These are phyloP conservation scores for Caranx ignobilis DNA, from an alignment of 2,113 vertebrate genomes.

Conservation along the genomic window DNA sequence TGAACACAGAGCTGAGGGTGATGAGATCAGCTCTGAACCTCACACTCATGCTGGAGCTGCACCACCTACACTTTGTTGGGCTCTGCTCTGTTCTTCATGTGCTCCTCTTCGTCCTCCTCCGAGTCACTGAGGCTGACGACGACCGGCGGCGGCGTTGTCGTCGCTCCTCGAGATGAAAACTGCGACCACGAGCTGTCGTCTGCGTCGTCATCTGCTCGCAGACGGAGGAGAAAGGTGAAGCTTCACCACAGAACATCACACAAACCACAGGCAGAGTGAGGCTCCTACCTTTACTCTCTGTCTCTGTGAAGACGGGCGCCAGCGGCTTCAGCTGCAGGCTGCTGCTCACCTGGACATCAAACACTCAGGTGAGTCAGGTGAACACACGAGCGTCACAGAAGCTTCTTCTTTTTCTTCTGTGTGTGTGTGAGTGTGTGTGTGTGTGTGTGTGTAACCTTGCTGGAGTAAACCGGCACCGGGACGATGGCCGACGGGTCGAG, in stretches of 20 bases:
- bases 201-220: slow-evolving; percentile 40
- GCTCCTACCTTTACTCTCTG: slow-evolving; percentile 51
- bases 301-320: neutral
- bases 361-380: neutral
- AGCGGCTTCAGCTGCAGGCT: slow-evolving; percentile 70
- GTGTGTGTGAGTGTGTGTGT: too few species aligned
- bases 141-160: too few species aligned
- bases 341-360: slow-evolving; percentile 76
- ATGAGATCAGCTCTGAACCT: too few species aligned
- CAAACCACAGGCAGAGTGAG: accelerated
- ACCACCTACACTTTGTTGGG: slow-evolving; percentile 45
- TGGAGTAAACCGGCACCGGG: slow-evolving; percentile 82
- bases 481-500: slow-evolving; percentile 74
- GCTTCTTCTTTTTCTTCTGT: neutral
- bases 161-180: slow-evolving; percentile 15
- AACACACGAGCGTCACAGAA: neutral
- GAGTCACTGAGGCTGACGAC: slow-evolving; percentile 67
- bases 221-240: slow-evolving; percentile 1
- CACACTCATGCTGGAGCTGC: neutral
- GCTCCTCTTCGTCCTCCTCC: slow-evolving; percentile 69
- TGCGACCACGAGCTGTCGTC: slow-evolving; percentile 56
- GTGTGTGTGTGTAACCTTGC: slow-evolving; percentile 65
- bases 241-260: neutral
- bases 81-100: neutral
- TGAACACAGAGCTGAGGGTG: too few species aligned